Evolutionary conservation across 2,113 vertebrate species (phyloP), one percentile per base, ranked within the genome.

Genomic region (Gambusia holbrooki): DNA sequence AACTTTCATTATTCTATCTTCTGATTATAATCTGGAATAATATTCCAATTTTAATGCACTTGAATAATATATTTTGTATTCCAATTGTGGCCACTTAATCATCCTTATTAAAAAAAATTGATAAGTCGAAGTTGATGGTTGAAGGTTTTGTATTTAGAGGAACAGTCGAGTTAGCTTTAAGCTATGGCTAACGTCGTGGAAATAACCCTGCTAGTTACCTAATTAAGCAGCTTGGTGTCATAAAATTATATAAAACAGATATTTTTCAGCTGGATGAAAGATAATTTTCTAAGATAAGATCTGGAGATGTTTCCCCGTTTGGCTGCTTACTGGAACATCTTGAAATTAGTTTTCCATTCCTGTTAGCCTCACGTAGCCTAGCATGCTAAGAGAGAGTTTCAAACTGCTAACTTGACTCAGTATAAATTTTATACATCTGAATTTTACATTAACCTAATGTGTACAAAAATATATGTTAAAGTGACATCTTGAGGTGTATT

Each of bases 341-440:
- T 28, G 5, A 12, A 66, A 40, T 15, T 15, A 28, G 27, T 35
- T 27, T 30, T 12, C 33, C 3, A 33, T n/a, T 9, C 28, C 3
- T 48, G 66, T 60, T 74, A 70, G 71, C 66, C 2, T 74, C 73
- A 66, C 77, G 42, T 72, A 72, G 35, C 62, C 60, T 72, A 72
- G 60, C 62, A 73, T 11, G 3, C 28, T 5, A 5, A 35, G 4
- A 35, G 37, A n/a, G 9, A 17, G 30, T 69, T n/a, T 58, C 9
- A 58, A n/a, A 58, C 25, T 9, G 25, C 8, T 58, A n/a, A 7
- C 42, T 69, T 69, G 10, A 28, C 15, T 67, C 35, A 28, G 11
- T 40, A 37, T 66, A 40, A 69, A 51, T 19, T 69, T 19, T 51
- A 29, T 45, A 69, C 28, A 5, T 48, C 19, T 58, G 51, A 58